Conservation (phyloP, 2,888 invertebrate genomes). For the Suillia variegata region DNA sequence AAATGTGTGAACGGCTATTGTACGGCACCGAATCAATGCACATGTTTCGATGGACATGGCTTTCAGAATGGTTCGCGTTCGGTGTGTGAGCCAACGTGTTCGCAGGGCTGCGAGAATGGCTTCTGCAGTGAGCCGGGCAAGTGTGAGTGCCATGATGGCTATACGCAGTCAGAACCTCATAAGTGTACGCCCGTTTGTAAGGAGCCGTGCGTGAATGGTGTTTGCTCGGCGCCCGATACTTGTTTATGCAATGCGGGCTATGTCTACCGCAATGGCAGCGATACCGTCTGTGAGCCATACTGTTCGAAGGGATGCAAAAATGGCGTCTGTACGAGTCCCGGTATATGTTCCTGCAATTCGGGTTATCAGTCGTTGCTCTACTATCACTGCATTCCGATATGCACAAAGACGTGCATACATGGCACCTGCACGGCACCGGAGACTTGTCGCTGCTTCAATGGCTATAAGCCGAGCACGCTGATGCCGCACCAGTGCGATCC, state of each 20-base stretch:
- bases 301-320: slow-evolving; percentile 52
- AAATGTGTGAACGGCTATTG: slow-evolving; percentile 64
- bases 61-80: slow-evolving; percentile 45
- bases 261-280: slow-evolving; percentile 44
- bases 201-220: slow-evolving; percentile 50
- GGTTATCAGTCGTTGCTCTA: slow-evolving; percentile 49
- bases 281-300: slow-evolving; percentile 48
- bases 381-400: slow-evolving; percentile 50
- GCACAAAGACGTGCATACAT: slow-evolving; percentile 45
- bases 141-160: slow-evolving; percentile 54
- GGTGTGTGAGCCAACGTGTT: slow-evolving; percentile 54
- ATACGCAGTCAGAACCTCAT: slow-evolving; percentile 42
- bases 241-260: slow-evolving; percentile 56
- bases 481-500: slow-evolving; percentile 46
- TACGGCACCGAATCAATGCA: slow-evolving; percentile 56
- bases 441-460: slow-evolving; percentile 62
- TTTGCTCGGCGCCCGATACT: slow-evolving; percentile 56
- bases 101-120: slow-evolving; percentile 59
- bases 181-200: slow-evolving; percentile 48
- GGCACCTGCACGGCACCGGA: slow-evolving; percentile 58
- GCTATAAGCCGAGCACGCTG: slow-evolving; percentile 45
- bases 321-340: slow-evolving; percentile 59
- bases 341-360: slow-evolving; percentile 54
- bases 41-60: slow-evolving; percentile 49
- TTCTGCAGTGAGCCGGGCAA: slow-evolving; percentile 52